Evolutionary conservation across 2,797 vertebrate species (phyloP), one percentile per base, ranked within the genome.

Genomic region (Hyperoplus immaculatus): DNA sequence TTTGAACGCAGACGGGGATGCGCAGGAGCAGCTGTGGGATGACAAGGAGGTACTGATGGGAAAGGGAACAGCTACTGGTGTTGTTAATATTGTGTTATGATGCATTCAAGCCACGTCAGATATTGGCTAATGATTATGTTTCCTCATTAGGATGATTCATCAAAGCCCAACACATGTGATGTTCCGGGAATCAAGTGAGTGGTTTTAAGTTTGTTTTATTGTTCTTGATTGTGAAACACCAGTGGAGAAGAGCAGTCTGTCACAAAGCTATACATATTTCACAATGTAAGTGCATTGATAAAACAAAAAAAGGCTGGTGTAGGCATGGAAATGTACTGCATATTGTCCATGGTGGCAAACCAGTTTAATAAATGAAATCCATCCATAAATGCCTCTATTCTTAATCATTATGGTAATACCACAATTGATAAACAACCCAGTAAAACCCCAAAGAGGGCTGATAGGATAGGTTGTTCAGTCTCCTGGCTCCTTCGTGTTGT

Each of bases 111-210:
- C 29, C 54, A 6, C 36, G 36, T 46, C n/a, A 41, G 38, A 79
- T 43, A 29, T 46, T 70, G 66, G 50, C 67, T 83, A 62, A 82
- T 15, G 12, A 21, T 53, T 82, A 4, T 47, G 45, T 88, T 83
- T 81, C 82, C 36, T 80, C 80, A 18, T 76, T 75, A 99, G 97
- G 94, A 96, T 72, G 96, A 96, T 88, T 95, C 95, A 73, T 95
- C 97, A 18, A 96, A 96, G 89, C 96, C 97, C 70, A 99, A 98
- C 90, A 96, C 97, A 18, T 98, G 97, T 80, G 98, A 99, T 84
- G 98, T 99, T 85, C 98, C 98, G 3, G 98, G 98, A 94, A 99
- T 99, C 94, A 99, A 98, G 98, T 99, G 92, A 92, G 93, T 86
- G 46, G 14, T 46, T 68, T 29, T 38, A 29, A 41, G 1, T 51